Conservation (phyloP, 2,113 vertebrate genomes). For the Myotis davidii region DNA sequence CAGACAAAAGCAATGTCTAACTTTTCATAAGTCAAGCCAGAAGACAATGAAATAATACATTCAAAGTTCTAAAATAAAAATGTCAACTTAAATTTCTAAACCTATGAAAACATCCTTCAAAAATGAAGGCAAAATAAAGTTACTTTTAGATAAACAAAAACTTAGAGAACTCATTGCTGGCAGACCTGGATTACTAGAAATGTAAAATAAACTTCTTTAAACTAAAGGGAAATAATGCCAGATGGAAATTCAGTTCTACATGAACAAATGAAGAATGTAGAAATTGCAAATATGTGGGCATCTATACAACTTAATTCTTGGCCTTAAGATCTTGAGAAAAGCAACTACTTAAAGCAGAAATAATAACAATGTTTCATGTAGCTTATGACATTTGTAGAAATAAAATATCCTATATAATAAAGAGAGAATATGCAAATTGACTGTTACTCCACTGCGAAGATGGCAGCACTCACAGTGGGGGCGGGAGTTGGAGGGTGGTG, state of each 20-base stretch:
- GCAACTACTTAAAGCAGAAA: conserved; percentile 1
- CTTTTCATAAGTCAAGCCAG: background rate
- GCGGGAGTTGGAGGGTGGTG: no score
- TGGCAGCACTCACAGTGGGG: no score
- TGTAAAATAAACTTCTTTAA: background rate
- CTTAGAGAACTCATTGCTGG: background rate
- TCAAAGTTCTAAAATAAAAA: background rate
- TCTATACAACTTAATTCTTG: background rate
- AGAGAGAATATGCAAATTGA: no score
- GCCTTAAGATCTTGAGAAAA: background rate
- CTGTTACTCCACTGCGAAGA: no score
- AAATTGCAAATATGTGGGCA: background rate
- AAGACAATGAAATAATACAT: background rate
- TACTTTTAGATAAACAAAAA: conserved; percentile 25
- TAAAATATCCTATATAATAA: background rate
- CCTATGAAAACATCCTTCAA: background rate
- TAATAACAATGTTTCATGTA: background rate
- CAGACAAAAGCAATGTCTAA: background rate
- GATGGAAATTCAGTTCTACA: background rate
- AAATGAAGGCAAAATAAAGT: conserved; percentile 10
- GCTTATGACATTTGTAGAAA: background rate
- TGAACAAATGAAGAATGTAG: background rate
- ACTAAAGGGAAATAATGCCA: background rate
- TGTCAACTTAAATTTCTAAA: conserved; percentile 14
- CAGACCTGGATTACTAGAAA: background rate